Conservation (phyloP, 1,140 invertebrate species). For the Microplitis demolitor region DNA sequence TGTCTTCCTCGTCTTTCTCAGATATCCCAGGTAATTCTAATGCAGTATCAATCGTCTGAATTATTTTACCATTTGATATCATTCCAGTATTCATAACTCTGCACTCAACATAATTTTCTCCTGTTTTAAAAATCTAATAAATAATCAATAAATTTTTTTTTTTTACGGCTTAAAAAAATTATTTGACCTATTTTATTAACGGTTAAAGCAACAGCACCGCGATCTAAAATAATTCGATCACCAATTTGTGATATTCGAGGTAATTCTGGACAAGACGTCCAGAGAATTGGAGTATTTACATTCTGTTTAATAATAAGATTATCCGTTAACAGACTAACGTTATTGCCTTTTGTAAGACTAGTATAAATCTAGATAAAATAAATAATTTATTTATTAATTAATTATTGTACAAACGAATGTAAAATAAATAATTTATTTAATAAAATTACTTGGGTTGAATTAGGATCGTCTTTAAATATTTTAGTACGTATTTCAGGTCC, state of each 20-base stretch:
- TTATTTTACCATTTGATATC: constrained; percentile 16
- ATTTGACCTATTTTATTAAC: constrained; percentile 29
- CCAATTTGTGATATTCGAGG: constrained; percentile 26
- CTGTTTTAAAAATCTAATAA: background rate
- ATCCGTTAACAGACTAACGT: constrained; percentile 28
- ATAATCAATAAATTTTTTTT: too few species aligned
- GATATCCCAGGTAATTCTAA: constrained; percentile 30
- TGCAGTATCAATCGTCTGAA: constrained; percentile 26
- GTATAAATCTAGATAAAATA: constrained; percentile 53
- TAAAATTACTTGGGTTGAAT: constrained; percentile 18
- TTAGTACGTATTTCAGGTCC: constrained; percentile 59
- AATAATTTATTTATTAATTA: constrained; percentile 39
- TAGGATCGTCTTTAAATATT: constrained; percentile 39
- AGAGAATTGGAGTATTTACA: constrained; percentile 24
- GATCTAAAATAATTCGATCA: constrained; percentile 35
- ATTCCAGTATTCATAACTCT: constrained; percentile 30
- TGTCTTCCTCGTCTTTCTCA: constrained; percentile 26
- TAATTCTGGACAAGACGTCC: constrained; percentile 33
- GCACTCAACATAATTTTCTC: constrained; percentile 19
- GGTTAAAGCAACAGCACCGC: constrained; percentile 26
- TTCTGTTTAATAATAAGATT: constrained; percentile 25
- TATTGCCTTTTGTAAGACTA: constrained; percentile 52
- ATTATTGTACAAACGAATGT: too few species aligned
- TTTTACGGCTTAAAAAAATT: too few species aligned
- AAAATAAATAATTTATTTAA: constrained; percentile 7